Base-by-base conservation (phyloP, 2,888 invertebrate genomes). In the Labia minor region DNA sequence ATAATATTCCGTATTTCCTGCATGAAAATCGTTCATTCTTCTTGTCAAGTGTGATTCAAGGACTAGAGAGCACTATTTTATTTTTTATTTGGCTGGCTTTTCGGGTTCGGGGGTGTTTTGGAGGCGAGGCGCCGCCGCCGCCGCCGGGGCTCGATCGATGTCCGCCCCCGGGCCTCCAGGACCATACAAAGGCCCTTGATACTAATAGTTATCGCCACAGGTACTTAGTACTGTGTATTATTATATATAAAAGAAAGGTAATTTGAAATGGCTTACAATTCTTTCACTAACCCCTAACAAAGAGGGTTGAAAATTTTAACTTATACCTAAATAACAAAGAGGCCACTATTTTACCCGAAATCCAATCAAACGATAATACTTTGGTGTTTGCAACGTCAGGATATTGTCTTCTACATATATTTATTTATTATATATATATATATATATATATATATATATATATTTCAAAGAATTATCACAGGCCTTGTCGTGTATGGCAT, bases 81-180 rank as follows among this genome's bases (percentile, higher is more conserved):
- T 49, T 49, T 49, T 49, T 49, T 16, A 49, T 49, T 49, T 49
- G 49, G 49, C 49, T 49, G 49, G 49, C 49, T 49, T 8, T 26
- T 26, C 26, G 26, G 26, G 26, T 26, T 26, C 26, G 49, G 49
- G 49, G 49, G 49, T 49, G 49, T 49, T 49, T 49, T 49, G 49
- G 49, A 16, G 49, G 49, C 49, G 49, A 49, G 49, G 49, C 49
- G 49, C 49, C 49, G 49, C 49, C 49, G 49, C 49, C 49, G 49
- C 49, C 49, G 49, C 49, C n/a, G 49, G 49, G 49, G 49, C 49
- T 49, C 49, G 49, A 49, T 49, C 49, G 49, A 49, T 49, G 49
- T 11, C 49, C 49, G 49, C 49, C 49, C 49, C 49, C 49, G 49
- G 49, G 49, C 49, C 49, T 49, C 49, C 49, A 49, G 49, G 49